Evolutionary conservation across 2,888 invertebrate species (phyloP), one percentile per base, ranked within the genome.

Genomic region (Drosophila nr. perissopoda): DNA sequence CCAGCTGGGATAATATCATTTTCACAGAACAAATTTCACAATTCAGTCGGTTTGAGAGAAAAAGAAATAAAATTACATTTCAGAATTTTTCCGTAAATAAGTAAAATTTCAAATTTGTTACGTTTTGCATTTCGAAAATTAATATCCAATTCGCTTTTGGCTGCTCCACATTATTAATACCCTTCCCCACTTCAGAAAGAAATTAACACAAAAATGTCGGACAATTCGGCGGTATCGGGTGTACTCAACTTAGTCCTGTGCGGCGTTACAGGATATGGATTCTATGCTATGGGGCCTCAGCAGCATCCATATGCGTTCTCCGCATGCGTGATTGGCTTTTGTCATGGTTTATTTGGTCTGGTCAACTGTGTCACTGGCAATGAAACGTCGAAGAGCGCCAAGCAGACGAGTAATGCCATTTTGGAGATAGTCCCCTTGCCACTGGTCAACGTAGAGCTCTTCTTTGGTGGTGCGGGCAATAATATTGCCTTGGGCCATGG

Each of bases 401-500:
- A 69, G 27, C 51, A 76, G 0, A 57, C 75, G 5, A 81, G 82
- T 0, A 57, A 65, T 6, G n/a, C 56, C 0, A 65, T 91, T 10
- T 71, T 90, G 76, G 86, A 91, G 27, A 61, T 92, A 0, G 45
- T 90, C 1, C 87, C 91, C 0, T 48, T 92, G 64, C 90, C 91
- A 0, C 36, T 91, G 68, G 73, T 90, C 42, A 92, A 91, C 31
- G 70, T 91, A 0, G 83, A 91, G 1, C 67, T 91, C 0, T 91
- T 83, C 49, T 42, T 80, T 40, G 67, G 60, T 3, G 80, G 81
- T 7, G 81, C 80, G 2, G 78, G 73, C 34, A 89, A 82, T 34
- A 78, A 79, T 5, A 76, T 92, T 38, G 92, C 90, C 0, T 29
- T 91, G 73, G 87, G 87, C 2, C 92, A 91, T 69, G 91, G 90